Base-by-base conservation (phyloP, 2,113 vertebrate species). In the Phalacrocorax aristotelis region DNA sequence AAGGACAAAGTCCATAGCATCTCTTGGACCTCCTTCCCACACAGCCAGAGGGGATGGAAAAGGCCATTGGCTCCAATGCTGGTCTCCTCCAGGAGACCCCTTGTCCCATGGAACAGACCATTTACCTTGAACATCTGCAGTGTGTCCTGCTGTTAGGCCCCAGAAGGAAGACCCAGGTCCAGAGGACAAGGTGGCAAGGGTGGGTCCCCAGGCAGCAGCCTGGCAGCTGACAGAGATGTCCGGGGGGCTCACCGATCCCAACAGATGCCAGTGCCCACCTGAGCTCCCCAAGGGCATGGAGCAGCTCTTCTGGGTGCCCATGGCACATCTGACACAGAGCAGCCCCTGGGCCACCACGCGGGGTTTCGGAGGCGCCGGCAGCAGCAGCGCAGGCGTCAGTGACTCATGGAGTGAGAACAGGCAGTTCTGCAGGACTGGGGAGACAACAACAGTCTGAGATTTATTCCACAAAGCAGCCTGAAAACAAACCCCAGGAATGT, bases 401-500 rank as follows among this genome's bases (percentile, higher is more conserved):
- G 96, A 97, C 93, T 96, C 96, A 96, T 13, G 87, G 84, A 87
- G 80, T 38, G 89, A 82, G 95, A 97, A 96, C 93, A 91, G 74
- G 89, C 87, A 83, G 95, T 89, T 97, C 97, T 83, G 49, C 23
- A 2, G 93, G 40, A 69, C 74, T 1, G 0, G 79, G 81, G 95
- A 97, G 91, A 95, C 95, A 96, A 90, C 79, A 96, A 94, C 95
- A 94, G 81, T 89, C 95, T 95, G 95, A 93, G 91, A 96, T 96
- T 97, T 90, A 94, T 97, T 97, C 93, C 91, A 34, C 94, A 61
- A 80, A 95, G 93, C 96, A 77, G 91, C 83, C 93, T 91, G 91
- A 93, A 97, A 96, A 95, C 97, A 97, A 95, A 87, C 78, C 91
- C 84, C 0, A 95, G 89, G 94, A 97, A 96, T 94, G 94, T 96